Evolutionary conservation across 2,113 vertebrate genomes (phyloP), one percentile per base, ranked within the genome.

Genomic region (Otus sunia): DNA sequence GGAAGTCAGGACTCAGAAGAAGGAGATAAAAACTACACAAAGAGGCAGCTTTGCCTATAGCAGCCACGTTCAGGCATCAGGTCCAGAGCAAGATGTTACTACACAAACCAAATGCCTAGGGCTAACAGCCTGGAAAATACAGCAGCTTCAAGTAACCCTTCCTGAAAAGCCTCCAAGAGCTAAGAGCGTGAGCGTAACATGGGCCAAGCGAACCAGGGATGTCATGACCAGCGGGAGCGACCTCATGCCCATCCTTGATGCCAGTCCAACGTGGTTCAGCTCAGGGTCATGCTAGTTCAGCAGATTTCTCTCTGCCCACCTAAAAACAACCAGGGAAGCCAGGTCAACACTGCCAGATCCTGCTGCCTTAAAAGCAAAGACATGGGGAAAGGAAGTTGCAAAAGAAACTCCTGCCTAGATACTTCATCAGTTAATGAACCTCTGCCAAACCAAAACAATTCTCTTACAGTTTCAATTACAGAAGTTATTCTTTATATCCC

Each of bases 101-200:
- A 53, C 9, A 29, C 15, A 20, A 74, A 37, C 55, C 29, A 50
- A 76, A 49, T 0, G 1, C 10, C 36, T 58, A 50, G 15, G 60
- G 43, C n/a, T 20, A 90, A 43, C 9, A 63, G 53, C 8, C 43
- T 12, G n/a, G 32, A 85, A 81, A 85, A 55, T 4, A 37, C 6
- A 37, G 59, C 34, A 36, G 16, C 26, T 88, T 25, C 36, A 81
- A 68, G 59, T 77, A 77, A 50, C 8, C 10, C 14, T 50, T 45
- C 53, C 72, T 39, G n/a, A 77, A 72, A 85, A 81, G 12, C n/a
- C 25, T 55, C 29, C 19, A 41, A 30, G 50, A 74, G 37, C 11
- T 45, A 56, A 45, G 12, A 59, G 5, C 0, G 0, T 39, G 49
- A 55, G 20, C 17, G 25, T n/a, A 25, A 59, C 1, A 5, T 5